A percentile compares a stretch with the other conserved stretches of the same genome.
Evolutionary conservation across 2,797 vertebrate species (phyloP).

Genomic region (Aquila chrysaetos): DNA sequence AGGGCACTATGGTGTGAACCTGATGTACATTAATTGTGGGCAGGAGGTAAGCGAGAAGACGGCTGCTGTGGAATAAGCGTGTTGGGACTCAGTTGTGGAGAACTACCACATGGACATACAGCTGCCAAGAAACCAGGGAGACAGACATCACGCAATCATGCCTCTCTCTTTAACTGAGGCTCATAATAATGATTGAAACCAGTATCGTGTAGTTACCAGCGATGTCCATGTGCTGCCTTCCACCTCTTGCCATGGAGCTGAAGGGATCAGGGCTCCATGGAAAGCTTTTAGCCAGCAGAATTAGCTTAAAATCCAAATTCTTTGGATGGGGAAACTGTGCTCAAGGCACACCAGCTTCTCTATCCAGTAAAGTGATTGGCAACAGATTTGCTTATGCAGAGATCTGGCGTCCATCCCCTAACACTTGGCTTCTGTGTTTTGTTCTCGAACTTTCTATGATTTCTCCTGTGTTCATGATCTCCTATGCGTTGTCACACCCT

Average conservation of each 20-base stretch:
- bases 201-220: neutral
- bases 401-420: neutral
- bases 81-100: neutral
- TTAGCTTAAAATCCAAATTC: neutral
- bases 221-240: neutral
- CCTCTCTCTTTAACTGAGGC: neutral
- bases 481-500: neutral
- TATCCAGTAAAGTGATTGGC: neutral
- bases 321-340: neutral
- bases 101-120: neutral
- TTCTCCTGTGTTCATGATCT: neutral
- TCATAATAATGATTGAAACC: neutral
- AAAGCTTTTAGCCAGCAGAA: neutral
- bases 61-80: neutral
- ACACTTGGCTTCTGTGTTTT: neutral
- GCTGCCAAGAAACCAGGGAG: neutral
- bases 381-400: neutral
- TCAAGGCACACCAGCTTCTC: neutral
- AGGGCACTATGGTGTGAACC: neutral
- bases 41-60: neutral
- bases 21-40: neutral
- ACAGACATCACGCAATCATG: fast-evolving
- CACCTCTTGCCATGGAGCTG: neutral
- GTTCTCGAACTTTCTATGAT: neutral
- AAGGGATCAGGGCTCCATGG: neutral